Base-by-base conservation (phyloP, 2,888 invertebrate genomes). In the Ornithoptera priamus region DNA sequence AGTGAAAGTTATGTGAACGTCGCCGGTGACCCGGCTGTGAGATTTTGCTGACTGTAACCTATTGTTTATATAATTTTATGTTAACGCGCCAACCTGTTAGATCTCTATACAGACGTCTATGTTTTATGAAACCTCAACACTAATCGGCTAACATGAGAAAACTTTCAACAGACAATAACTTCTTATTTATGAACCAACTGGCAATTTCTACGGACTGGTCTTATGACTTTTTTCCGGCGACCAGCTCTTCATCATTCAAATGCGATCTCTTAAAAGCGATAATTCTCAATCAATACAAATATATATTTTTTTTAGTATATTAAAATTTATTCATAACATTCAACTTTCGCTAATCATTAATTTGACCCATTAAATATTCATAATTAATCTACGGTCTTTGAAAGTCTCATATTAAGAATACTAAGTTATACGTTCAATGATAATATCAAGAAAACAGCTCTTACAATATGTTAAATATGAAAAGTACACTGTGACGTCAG, bases 1-100 rank as follows among this genome's bases (percentile, higher is more conserved):
- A 77, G 75, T 75, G 77, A 78, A 76, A 77, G 75, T 75, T 68
- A 65, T 66, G 42, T 68, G 65, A 72, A 62, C 61, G 63, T 67
- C 68, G 67, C 61, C 24, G 56, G 60, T 67, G 63, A 66, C 66
- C 63, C 59, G 58, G 36, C 66, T 66, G 56, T 70, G 63, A 62
- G 65, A 64, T 67, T 70, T 30, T 59, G 69, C 65, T 58, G 53
- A 67, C 67, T 68, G 68, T 67, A 64, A 36, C 60, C 67, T 67
- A 70, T 70, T 70, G 70, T 70, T 67, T 67, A 70, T 67, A 64
- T 64, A 63, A 63, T 46, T 70, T 67, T 70, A 67, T 70, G 67
- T 75, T 73, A 71, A 71, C 72, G 68, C 64, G 69, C 69, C 66
- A 71, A 70, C 72, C 72, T 71, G 42, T 17, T 17, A 30, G 64